Evolutionary conservation across 2,888 invertebrate species (phyloP).

Genomic region (Dusona sp.): DNA sequence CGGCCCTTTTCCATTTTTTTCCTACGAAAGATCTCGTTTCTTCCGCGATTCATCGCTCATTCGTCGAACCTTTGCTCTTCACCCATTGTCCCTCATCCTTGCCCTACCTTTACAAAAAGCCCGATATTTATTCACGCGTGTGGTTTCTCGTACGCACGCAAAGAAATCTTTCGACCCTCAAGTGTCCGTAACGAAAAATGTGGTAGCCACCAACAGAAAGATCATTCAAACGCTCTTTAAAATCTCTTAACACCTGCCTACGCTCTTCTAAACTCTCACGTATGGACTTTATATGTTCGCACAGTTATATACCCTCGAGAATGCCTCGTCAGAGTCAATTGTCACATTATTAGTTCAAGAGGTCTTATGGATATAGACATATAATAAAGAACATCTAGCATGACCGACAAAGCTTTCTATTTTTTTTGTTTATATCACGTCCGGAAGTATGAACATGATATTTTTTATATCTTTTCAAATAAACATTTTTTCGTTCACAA

Average conservation of each 20-base stretch:
- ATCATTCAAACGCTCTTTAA: constrained; percentile 59
- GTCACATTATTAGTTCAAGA: constrained; percentile 56
- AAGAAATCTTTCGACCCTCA: constrained; percentile 11
- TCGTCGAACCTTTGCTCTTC: constrained; percentile 60
- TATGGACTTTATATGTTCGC: constrained; percentile 8
- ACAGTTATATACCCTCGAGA: constrained; percentile 36
- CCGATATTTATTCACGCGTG: constrained; percentile 49
- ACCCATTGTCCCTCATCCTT: constrained; percentile 18
- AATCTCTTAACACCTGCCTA: constrained; percentile 58
- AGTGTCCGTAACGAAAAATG: constrained; percentile 32
- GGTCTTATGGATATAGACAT: background rate
- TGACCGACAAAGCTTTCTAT: background rate
- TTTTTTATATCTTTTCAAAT: background rate
- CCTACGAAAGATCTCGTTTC: constrained; percentile 34
- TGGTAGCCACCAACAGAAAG: constrained; percentile 40
- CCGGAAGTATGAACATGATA: background rate
- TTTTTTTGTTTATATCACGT: background rate
- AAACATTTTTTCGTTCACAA: background rate
- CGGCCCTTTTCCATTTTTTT: constrained; percentile 28
- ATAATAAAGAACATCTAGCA: constrained; percentile 17
- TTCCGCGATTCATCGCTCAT: constrained; percentile 48
- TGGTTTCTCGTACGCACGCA: constrained; percentile 35
- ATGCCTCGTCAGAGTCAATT: constrained; percentile 66
- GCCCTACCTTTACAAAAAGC: constrained; percentile 8
- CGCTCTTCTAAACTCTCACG: constrained; percentile 3